phyloP scores from a whole-genome alignment of 2,888 invertebrate genomes.

The Leucophora obtusa region DNA sequence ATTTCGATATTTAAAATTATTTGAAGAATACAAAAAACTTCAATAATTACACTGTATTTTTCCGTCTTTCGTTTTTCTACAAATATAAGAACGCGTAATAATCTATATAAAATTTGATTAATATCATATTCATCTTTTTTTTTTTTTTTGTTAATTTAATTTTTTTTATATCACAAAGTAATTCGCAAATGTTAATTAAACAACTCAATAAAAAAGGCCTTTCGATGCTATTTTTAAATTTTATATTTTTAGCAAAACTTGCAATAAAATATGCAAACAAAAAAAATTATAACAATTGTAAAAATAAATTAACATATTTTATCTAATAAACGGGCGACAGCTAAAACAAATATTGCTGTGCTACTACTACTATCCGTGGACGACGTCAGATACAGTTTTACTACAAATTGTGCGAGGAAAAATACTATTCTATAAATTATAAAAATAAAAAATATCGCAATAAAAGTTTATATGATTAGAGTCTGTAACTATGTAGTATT shows the following conservation, averaged over 20 bases:
- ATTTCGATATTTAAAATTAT: no score
- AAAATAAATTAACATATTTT: slow-evolving; percentile 44
- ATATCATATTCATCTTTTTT: no score
- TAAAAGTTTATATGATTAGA: neutral
- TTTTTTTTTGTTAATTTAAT: neutral
- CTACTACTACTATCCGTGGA: neutral
- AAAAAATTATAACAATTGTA: neutral
- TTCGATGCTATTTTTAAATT: slow-evolving; percentile 36
- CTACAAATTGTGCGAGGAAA: neutral
- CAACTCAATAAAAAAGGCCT: slow-evolving; percentile 13
- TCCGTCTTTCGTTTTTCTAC: neutral
- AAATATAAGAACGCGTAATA: slow-evolving; percentile 2
- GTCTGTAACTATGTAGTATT: neutral
- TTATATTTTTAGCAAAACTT: slow-evolving; percentile 48
- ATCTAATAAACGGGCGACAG: slow-evolving; percentile 38
- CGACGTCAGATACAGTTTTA: neutral
- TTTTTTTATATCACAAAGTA: slow-evolving; percentile 9
- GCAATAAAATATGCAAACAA: slow-evolving; percentile 1
- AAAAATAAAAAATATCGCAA: no score
- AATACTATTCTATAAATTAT: no score
- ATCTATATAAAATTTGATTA: neutral
- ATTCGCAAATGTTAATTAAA: slow-evolving; percentile 23
- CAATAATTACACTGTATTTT: slow-evolving; percentile 20
- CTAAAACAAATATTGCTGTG: slow-evolving; percentile 5
- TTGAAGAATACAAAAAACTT: no score